Base-by-base conservation (phyloP, 1,140 invertebrate species). In the Agraylea sexmaculata region DNA sequence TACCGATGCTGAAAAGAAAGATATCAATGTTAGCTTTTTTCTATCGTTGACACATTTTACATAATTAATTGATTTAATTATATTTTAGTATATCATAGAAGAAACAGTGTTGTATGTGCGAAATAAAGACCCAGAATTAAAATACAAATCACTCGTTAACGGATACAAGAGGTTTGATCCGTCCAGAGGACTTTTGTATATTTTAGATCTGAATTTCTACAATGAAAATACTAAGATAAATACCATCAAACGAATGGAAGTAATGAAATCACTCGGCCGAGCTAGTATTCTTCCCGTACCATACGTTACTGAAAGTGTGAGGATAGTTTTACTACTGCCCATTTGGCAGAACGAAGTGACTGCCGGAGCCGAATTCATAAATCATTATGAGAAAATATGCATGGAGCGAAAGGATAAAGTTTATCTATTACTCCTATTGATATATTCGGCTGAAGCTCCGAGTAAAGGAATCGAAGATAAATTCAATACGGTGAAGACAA, bases 231-330 rank as follows among this genome's bases (percentile, higher is more conserved):
- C 21, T 8, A 36, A 37, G 18, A 23, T 38, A 1, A n/a, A n/a
- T n/a, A 21, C 44, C 1, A 17, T 46, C 11, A 46, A 47, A 21
- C 22, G 48, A 18, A 35, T 46, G 43, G 73, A 86, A 67, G 70
- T 79, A 20, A 75, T 78, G 33, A 82, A 91, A 50, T 80, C 85
- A 1, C 58, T 94, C 30, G 83, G 84, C 16, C 77, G 81, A 53
- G 78, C 87, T 3, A 85, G 93, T 62, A 75, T 92, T 27, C 69
- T 92, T 6, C 75, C 83, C 3, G 82, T 87, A 54, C 87, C 89
- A 2, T 93, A 91, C 60, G 87, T 93, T 2, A 94, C 86, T 1
- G 90, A 94, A 70, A 87, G 80, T 54, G 76, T 78, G 2, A 63
- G 82, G 47, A 74, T 94, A 2, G 77, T 79, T 48, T 64, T 93